Conservation (phyloP, 2,888 invertebrate genomes). For the Ypsolopha sequella region DNA sequence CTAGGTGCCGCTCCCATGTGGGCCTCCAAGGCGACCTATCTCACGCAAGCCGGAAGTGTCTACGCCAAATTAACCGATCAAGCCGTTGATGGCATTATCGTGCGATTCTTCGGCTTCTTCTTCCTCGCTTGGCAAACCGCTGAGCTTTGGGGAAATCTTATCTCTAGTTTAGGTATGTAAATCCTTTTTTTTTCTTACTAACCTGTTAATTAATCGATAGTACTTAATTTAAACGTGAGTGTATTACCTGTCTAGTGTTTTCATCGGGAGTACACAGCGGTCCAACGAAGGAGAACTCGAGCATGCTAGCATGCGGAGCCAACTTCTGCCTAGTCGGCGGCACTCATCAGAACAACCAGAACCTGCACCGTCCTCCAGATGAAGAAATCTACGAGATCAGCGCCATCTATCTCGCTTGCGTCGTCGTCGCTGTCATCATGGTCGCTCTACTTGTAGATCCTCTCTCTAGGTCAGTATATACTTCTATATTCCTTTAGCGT, state of each 20-base stretch:
- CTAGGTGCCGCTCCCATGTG: constrained; percentile 97
- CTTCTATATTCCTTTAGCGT: too few species aligned
- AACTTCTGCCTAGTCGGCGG: constrained; percentile 83
- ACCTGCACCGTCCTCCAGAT: constrained; percentile 84
- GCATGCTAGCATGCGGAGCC: constrained; percentile 79
- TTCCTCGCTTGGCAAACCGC: constrained; percentile 98
- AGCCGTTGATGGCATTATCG: constrained; percentile 92
- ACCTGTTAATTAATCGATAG: background rate
- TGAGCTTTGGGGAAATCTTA: constrained; percentile 95
- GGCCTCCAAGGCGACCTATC: constrained; percentile 98
- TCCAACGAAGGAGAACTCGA: constrained; percentile 44
- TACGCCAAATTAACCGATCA: constrained; percentile 88
- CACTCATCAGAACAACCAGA: constrained; percentile 76
- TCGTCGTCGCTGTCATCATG: constrained; percentile 86
- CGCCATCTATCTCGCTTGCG: constrained; percentile 90
- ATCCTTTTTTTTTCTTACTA: too few species aligned
- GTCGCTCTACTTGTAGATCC: constrained; percentile 92
- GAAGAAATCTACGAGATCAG: constrained; percentile 90
- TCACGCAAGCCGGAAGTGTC: constrained; percentile 91
- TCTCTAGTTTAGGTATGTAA: constrained; percentile 88
- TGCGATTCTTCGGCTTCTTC: constrained; percentile 98
- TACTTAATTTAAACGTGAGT: background rate
- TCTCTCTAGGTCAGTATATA: constrained; percentile 77
- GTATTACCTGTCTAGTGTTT: constrained; percentile 68
- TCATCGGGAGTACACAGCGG: constrained; percentile 79